Evolutionary conservation across 2,797 vertebrate species (phyloP).

Genomic region (Eulemur albifrons): DNA sequence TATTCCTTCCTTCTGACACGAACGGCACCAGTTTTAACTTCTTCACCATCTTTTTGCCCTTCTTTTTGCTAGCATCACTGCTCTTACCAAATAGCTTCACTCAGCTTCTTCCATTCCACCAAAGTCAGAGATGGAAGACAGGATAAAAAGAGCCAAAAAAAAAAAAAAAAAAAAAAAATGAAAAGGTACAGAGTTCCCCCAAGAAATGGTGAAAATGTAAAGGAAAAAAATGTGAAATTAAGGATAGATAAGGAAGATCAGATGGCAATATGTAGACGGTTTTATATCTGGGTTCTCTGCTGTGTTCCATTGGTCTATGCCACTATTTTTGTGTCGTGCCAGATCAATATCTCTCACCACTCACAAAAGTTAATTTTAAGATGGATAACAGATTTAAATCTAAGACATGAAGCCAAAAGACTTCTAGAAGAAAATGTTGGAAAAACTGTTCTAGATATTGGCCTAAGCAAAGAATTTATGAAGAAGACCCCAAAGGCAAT

Average conservation of each 20-base stretch:
- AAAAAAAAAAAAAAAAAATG: background rate
- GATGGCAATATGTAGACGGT: no score
- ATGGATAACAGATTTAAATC: no score
- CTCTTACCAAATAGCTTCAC: background rate
- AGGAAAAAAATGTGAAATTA: background rate
- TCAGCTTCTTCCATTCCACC: background rate
- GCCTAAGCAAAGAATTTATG: no score
- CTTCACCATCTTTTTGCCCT: background rate
- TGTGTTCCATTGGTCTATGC: no score
- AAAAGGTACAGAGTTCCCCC: fast-evolving
- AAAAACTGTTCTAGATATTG: no score
- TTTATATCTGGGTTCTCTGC: no score
- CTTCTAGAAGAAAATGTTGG: no score
- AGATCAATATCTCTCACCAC: no score
- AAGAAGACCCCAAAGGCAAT: no score
- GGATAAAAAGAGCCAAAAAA: background rate
- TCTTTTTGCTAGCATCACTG: background rate
- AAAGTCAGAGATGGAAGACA: background rate
- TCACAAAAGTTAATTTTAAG: no score
- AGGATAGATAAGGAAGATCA: background rate
- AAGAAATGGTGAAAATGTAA: background rate
- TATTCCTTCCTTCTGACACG: background rate
- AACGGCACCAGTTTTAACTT: background rate
- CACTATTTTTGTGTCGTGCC: no score
- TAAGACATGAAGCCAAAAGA: no score